Conservation (phyloP, 1,140 invertebrate species). For the Drosophila quadrilineata region DNA sequence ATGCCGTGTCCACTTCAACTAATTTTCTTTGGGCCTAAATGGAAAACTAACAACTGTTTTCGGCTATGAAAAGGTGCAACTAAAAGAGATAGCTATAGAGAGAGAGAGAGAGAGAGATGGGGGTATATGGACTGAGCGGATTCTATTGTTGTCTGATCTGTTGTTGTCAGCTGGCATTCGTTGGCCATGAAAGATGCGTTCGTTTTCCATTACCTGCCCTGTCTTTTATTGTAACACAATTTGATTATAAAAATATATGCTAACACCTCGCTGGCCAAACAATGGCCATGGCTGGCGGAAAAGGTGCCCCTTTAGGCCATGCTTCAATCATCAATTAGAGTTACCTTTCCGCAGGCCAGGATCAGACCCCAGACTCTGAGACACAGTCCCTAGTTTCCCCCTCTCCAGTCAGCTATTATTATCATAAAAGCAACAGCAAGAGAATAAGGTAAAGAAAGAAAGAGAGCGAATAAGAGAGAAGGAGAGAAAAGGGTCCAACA, state of each 20-base stretch:
- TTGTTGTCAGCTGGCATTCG: constrained; percentile 48
- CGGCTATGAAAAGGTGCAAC: no score
- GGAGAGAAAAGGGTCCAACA: constrained; percentile 26
- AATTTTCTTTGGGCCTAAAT: constrained; percentile 60
- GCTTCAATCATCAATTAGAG: constrained; percentile 75
- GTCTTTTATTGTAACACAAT: constrained; percentile 67
- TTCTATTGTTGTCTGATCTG: constrained; percentile 17
- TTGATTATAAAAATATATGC: constrained; percentile 77
- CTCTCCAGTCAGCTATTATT: no score
- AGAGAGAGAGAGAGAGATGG: no score
- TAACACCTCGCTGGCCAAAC: constrained; percentile 71
- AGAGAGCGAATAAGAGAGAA: constrained; percentile 12
- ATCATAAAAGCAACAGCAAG: constrained; percentile 65
- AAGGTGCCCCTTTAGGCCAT: constrained; percentile 26
- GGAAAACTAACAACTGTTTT: constrained; percentile 77
- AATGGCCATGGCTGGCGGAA: constrained; percentile 43
- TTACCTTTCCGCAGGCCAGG: constrained; percentile 71
- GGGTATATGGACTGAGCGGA: no score
- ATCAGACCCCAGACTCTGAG: constrained; percentile 36
- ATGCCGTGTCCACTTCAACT: constrained; percentile 64
- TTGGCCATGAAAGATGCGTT: constrained; percentile 27
- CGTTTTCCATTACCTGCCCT: constrained; percentile 21
- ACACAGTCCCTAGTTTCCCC: constrained; percentile 4
- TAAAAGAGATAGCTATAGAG: no score
- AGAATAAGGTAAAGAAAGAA: constrained; percentile 3